Evolutionary conservation across 2,113 vertebrate genomes (phyloP).

Genomic region (Notothenia coriiceps): DNA sequence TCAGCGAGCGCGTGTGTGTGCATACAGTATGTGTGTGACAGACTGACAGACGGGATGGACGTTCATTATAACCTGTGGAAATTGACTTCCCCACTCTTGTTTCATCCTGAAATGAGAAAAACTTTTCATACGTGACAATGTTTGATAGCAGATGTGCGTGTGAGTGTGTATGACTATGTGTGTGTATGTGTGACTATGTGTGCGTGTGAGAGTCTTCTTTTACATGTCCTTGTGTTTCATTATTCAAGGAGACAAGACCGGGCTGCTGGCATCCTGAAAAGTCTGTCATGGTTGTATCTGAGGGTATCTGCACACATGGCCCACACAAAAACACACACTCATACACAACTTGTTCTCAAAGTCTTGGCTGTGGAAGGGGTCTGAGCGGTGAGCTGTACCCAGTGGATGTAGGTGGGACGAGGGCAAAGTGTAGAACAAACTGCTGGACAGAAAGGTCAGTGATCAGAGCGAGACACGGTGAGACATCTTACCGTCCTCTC

Average conservation of each 20-base stretch:
- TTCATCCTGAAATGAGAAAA: slow-evolving; percentile 80
- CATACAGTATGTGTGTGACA: slow-evolving; percentile 33
- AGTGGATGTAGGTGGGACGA: slow-evolving; percentile 3
- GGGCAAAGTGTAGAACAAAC: slow-evolving; percentile 21
- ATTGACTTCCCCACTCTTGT: slow-evolving; percentile 72
- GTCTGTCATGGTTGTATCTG: slow-evolving; percentile 27
- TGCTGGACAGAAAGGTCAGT: slow-evolving; percentile 25
- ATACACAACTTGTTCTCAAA: not conserved
- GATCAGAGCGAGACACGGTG: not conserved
- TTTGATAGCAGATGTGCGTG: slow-evolving; percentile 57
- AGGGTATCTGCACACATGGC: slow-evolving; percentile 11
- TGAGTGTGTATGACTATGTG: not conserved
- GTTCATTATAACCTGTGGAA: slow-evolving; percentile 72
- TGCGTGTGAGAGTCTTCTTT: not conserved
- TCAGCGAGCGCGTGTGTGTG: slow-evolving; percentile 28
- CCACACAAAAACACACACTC: slow-evolving; percentile 7
- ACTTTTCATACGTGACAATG: slow-evolving; percentile 76
- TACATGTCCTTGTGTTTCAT: slow-evolving; percentile 12
- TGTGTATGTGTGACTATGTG: too few relatives aligned
- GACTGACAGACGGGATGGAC: slow-evolving; percentile 46
- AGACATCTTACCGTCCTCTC: slow-evolving; percentile 89
- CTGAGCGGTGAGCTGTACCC: slow-evolving; percentile 12
- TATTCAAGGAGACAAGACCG: slow-evolving; percentile 31
- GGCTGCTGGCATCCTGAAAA: slow-evolving; percentile 25
- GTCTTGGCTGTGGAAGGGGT: slow-evolving; percentile 2